These are phyloP conservation scores for Andrena cerasifolii DNA, from an alignment of 1,140 invertebrate genomes.

Conservation along the genomic window DNA sequence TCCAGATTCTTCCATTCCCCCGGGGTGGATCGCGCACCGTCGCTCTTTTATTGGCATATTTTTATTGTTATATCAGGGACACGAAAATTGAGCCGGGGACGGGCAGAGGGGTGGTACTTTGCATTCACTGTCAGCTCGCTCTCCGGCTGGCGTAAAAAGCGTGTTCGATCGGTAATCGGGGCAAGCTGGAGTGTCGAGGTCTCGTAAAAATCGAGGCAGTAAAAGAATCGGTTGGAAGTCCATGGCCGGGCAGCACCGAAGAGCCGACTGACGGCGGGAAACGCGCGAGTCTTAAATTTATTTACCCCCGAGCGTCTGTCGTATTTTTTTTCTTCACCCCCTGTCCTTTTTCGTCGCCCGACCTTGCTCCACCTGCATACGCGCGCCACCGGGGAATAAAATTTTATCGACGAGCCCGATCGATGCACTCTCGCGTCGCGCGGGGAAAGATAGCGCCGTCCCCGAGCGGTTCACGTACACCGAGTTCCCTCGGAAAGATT, in stretches of 20 bases:
- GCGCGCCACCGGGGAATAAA: not conserved
- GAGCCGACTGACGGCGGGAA: slow-evolving; percentile 23
- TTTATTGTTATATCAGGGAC: slow-evolving; percentile 30
- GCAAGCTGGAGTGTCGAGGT: not conserved
- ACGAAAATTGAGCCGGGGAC: slow-evolving; percentile 13
- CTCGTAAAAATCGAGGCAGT: slow-evolving; percentile 31
- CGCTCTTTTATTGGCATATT: slow-evolving; percentile 20
- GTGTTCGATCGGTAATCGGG: slow-evolving; percentile 36
- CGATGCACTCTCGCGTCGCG: not conserved
- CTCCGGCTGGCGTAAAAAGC: slow-evolving; percentile 5
- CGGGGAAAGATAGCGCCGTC: not conserved
- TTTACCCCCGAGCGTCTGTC: slow-evolving; percentile 14
- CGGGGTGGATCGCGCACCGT: not conserved
- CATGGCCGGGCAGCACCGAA: not conserved
- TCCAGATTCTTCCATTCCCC: slow-evolving; percentile 20
- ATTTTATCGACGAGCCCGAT: not conserved
- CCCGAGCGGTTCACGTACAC: not conserved
- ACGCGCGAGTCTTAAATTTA: slow-evolving; percentile 35
- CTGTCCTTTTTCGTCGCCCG: slow-evolving; percentile 8
- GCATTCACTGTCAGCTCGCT: slow-evolving; percentile 19
- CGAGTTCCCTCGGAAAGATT: not conserved
- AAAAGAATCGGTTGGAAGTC: slow-evolving; percentile 25
- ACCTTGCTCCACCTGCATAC: slow-evolving; percentile 20
- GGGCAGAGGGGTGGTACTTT: slow-evolving; percentile 9
- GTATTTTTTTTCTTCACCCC: too few species aligned